Percentiles rank a stretch among this genome's conserved stretches.
Evolutionary conservation across 2,888 invertebrate species (phyloP).

Genomic region (Conomelus anceps): DNA sequence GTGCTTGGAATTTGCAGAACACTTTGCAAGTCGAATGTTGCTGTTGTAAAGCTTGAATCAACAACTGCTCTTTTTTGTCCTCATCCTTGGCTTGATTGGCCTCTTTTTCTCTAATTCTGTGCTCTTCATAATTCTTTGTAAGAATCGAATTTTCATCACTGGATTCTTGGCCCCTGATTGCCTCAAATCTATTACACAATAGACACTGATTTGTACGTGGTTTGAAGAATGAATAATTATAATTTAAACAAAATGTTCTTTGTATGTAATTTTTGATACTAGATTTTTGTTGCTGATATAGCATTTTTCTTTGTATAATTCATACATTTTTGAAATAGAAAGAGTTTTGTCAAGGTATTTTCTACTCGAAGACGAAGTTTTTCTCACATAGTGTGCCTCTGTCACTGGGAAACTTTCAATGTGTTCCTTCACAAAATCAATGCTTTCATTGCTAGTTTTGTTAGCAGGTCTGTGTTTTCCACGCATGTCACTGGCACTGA

Average conservation of each 20-base stretch:
- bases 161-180: conserved; percentile 26
- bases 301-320: not conserved
- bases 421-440: not conserved
- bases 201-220: conserved; percentile 25
- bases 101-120: not conserved
- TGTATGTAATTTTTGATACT: not conserved
- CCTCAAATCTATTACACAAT: conserved; percentile 26
- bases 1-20: not conserved
- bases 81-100: not conserved
- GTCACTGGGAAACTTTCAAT: not conserved
- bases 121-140: conserved; percentile 22
- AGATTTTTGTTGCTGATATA: not conserved
- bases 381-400: not conserved
- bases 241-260: conserved; percentile 1
- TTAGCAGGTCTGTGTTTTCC: not conserved
- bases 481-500: not conserved
- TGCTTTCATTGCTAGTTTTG: not conserved
- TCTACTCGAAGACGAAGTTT: not conserved
- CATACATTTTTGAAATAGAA: not conserved
- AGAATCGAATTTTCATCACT: conserved; percentile 23
- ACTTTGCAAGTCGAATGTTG: not conserved
- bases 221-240: conserved; percentile 18
- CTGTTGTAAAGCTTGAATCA: conserved; percentile 20
- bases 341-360: not conserved
- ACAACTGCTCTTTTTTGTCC: conserved; percentile 18